A percentile compares a stretch with the other conserved stretches of the same genome.
These are phyloP conservation scores for Athalia rosae DNA, from an alignment of 2,888 invertebrate species.

Conservation along the genomic window DNA sequence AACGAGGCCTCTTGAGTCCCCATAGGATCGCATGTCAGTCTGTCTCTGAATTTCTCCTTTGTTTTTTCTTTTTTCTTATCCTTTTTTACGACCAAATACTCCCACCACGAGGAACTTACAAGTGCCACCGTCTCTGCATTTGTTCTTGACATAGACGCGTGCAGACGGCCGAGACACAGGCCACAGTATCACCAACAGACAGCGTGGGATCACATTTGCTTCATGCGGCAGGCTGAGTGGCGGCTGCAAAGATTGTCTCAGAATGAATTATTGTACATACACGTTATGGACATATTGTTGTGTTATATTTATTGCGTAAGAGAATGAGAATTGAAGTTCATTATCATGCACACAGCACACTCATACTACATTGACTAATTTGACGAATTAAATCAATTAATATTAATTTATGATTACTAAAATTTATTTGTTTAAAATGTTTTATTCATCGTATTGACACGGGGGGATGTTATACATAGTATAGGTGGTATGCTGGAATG, in stretches of 20 bases:
- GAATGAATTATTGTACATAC: constrained; percentile 2
- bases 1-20: no score
- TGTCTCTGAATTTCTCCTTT: no score
- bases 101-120: no score
- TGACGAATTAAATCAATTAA: neutral
- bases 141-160: neutral
- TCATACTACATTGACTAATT: neutral
- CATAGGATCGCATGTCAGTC: no score
- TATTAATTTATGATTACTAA: neutral
- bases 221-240: neutral
- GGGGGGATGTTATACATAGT: constrained; percentile 66
- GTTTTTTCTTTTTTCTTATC: no score
- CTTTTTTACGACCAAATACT: no score
- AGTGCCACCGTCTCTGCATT: neutral
- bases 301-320: neutral
- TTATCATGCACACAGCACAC: no score
- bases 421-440: constrained; percentile 48
- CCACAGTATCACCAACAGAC: constrained; percentile 23
- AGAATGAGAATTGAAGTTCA: neutral
- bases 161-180: constrained; percentile 11
- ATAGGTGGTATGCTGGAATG: constrained; percentile 65
- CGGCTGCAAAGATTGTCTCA: neutral
- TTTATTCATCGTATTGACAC: constrained; percentile 65
- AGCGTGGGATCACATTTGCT: constrained; percentile 26
- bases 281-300: neutral